Evolutionary conservation across 2,797 vertebrate genomes (phyloP), one percentile per base, ranked within the genome.

Genomic region (Coendou prehensilis): DNA sequence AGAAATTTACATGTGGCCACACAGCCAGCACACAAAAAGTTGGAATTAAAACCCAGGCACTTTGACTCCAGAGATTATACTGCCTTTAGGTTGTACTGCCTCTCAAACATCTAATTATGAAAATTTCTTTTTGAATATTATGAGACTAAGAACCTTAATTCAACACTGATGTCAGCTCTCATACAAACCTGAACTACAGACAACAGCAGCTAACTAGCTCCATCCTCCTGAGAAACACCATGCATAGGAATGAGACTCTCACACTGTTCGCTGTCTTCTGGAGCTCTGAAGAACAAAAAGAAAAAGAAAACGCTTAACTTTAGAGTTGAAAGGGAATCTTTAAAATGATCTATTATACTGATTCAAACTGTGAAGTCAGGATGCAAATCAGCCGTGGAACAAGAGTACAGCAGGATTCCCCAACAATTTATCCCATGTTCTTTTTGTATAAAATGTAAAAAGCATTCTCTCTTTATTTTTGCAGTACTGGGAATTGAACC

Each of bases 171-270:
- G 41, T 18, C 33, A 30, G 59, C 59, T 91, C 59, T 84, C 14
- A 94, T 89, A 97, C 97, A 94, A 93, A 98, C 97, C 97, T 97
- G 89, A 69, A 61, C 23, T 63, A 54, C 1, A 52, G 82, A 97
- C 98, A 91, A 97, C 98, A 98, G 98, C 99, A 98, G 98, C 99
- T 99, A 97, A 97, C 97, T 98, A 15, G 98, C 96, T 96, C 98
- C 98, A 91, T 99, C 98, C 33, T 98, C 98, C 90, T 99, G 99
- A 97, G 99, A 99, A 97, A 99, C 98, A 20, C 97, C 97, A 64
- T 99, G 99, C 96, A 99, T 98, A 94, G 99, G 99, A 97, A 99
- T 99, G 69, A 99, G 99, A 98, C 99, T 99, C 98, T 99, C 99
- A 93, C 99, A 99, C 98, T 99, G 99, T 90, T 99, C 99, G 1